Evolutionary conservation across 2,797 vertebrate genomes (phyloP).

Genomic region (Chaenodraco wilsoni): DNA sequence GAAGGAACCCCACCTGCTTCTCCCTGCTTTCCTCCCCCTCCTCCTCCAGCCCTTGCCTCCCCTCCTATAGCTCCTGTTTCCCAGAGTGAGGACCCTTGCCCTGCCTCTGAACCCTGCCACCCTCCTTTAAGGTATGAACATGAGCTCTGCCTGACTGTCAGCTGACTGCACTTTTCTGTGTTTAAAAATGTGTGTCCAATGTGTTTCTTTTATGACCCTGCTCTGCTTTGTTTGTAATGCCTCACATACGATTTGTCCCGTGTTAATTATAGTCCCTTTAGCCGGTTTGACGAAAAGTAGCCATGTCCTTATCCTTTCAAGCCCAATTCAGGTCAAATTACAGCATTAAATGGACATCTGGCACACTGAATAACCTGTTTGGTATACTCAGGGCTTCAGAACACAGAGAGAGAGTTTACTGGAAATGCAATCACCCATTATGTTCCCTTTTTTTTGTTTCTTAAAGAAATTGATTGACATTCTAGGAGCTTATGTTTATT

Average conservation of each 20-base stretch:
- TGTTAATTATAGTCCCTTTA: slow-evolving; percentile 47
- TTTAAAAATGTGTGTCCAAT: background rate
- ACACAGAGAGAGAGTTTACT: background rate
- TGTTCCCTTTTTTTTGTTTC: background rate
- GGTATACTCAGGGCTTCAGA: slow-evolving; percentile 14
- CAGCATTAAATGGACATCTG: slow-evolving; percentile 61
- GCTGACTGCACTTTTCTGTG: background rate
- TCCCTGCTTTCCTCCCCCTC: slow-evolving; percentile 46
- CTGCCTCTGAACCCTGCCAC: slow-evolving; percentile 43
- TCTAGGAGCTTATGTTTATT: background rate
- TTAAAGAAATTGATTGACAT: background rate
- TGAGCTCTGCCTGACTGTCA: slow-evolving; percentile 3
- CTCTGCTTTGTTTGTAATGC: background rate
- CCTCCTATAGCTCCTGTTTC: slow-evolving; percentile 47
- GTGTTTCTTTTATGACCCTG: slow-evolving; percentile 4
- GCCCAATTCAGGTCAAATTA: slow-evolving; percentile 42
- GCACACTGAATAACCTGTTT: slow-evolving; percentile 22
- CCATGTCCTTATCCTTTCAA: slow-evolving; percentile 50
- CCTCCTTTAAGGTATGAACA: slow-evolving; percentile 76
- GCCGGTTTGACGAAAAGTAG: slow-evolving; percentile 56
- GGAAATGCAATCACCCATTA: background rate
- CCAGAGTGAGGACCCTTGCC: slow-evolving; percentile 42
- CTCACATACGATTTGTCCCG: slow-evolving; percentile 26
- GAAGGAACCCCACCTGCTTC: slow-evolving; percentile 67
- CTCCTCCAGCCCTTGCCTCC: slow-evolving; percentile 39